These are phyloP conservation scores for Hypocryptadius cinnamomeus DNA, from an alignment of 2,113 vertebrate genomes.

Conservation along the genomic window DNA sequence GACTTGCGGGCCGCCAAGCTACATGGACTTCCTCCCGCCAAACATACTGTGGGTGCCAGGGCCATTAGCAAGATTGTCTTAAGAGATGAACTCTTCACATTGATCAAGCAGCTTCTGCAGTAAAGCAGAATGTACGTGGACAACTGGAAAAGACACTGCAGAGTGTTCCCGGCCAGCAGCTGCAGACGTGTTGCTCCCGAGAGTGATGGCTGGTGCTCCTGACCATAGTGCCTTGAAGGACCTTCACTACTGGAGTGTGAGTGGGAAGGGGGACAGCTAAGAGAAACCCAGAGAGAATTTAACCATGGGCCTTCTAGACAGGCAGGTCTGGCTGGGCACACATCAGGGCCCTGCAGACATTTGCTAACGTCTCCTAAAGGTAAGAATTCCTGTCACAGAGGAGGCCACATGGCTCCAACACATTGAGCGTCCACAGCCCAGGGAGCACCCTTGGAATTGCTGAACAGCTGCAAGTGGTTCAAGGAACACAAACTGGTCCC, in stretches of 20 bases:
- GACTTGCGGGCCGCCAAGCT: conserved; percentile 50
- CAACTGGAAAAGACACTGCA: not conserved
- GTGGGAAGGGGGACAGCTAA: not conserved
- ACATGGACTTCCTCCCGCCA: conserved; percentile 27
- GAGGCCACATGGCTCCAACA: not conserved
- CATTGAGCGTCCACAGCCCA: rapidly evolving
- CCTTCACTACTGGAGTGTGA: not conserved
- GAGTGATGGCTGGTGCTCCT: not conserved
- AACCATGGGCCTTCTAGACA: rapidly evolving
- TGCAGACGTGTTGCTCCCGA: not conserved
- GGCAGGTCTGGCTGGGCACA: not conserved
- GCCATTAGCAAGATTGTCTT: conserved; percentile 27
- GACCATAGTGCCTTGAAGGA: not conserved
- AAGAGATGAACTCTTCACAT: conserved; percentile 26
- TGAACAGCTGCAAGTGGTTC: rapidly evolving
- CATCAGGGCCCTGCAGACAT: not conserved
- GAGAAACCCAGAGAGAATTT: not conserved
- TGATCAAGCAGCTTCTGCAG: conserved; percentile 15
- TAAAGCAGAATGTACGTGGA: not conserved
- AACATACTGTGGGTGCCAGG: not conserved
- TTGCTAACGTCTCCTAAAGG: not conserved
- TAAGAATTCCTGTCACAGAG: not conserved
- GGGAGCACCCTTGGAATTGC: not conserved
- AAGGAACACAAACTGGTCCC: not conserved
- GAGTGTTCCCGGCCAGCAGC: not conserved